Conservation (phyloP, 2,113 vertebrate genomes). For the Neoarius graeffei region DNA sequence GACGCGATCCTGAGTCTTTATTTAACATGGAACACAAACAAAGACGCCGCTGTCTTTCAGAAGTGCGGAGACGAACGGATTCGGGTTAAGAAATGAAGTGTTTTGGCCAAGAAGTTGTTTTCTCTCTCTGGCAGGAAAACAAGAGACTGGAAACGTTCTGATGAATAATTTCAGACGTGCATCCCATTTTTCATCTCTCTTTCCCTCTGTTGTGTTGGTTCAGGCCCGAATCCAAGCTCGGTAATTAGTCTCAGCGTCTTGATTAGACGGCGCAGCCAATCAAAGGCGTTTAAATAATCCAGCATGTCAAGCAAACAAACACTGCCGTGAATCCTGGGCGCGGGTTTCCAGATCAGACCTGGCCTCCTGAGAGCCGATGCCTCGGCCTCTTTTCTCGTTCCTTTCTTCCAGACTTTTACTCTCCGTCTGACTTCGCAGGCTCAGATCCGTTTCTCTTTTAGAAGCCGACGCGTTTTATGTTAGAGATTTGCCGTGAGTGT, state of each 20-base stretch:
- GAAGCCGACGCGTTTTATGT: not conserved
- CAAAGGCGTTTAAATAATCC: constrained; percentile 33
- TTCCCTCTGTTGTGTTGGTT: constrained; percentile 14
- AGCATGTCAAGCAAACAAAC: constrained; percentile 18
- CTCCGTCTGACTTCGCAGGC: not conserved
- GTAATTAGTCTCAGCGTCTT: constrained; percentile 30
- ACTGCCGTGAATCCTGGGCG: not conserved
- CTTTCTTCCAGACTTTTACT: not conserved
- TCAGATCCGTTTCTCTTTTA: not conserved
- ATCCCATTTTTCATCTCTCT: not conserved
- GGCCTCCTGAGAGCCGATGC: not conserved
- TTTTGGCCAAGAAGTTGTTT: not conserved
- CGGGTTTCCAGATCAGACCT: not conserved
- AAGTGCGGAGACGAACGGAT: not conserved
- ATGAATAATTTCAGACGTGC: constrained; percentile 29
- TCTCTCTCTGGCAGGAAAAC: constrained; percentile 32
- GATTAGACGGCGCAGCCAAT: constrained; percentile 28
- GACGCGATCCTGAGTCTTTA: not conserved
- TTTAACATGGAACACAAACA: not conserved
- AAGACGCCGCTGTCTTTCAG: not conserved
- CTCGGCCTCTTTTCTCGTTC: not conserved
- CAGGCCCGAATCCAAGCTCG: constrained; percentile 10
- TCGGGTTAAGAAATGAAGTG: not conserved
- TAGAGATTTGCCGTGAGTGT: not conserved
- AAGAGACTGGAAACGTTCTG: constrained; percentile 22